A percentile compares a stretch with the other conserved stretches of the same genome.
These are phyloP conservation scores for Allobates femoralis DNA, from an alignment of 2,797 vertebrate genomes.

Conservation along the genomic window DNA sequence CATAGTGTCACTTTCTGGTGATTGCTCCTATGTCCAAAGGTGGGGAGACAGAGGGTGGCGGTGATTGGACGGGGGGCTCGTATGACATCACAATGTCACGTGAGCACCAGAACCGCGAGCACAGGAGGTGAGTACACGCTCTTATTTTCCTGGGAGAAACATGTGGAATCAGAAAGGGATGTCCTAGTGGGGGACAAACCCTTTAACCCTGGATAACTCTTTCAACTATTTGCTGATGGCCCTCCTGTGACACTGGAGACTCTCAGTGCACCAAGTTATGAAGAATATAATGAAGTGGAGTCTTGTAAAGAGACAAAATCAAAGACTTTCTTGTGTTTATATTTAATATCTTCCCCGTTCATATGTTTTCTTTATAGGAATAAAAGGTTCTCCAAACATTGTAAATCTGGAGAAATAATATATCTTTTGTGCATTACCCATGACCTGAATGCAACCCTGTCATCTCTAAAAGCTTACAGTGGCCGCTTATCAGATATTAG, in stretches of 20 bases:
- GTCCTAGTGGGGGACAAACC: too few species aligned
- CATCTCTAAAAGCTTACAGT: constrained; percentile 50
- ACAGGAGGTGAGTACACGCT: too few species aligned
- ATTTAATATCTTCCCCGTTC: constrained; percentile 73
- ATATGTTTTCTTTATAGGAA: constrained; percentile 69
- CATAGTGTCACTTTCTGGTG: too few species aligned
- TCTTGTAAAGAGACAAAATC: not conserved
- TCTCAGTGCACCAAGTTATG: not conserved
- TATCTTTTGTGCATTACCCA: constrained; percentile 33
- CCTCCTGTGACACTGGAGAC: not conserved
- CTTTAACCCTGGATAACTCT: not conserved
- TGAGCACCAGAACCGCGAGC: too few species aligned
- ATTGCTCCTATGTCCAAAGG: too few species aligned
- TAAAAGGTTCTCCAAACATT: constrained; percentile 54
- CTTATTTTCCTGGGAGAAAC: too few species aligned
- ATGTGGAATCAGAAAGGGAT: too few species aligned
- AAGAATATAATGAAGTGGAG: not conserved
- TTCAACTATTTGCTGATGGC: not conserved
- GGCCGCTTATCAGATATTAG: constrained; percentile 55
- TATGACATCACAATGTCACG: too few species aligned
- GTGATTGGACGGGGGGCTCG: too few species aligned
- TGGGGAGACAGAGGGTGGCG: too few species aligned
- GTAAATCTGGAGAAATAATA: constrained; percentile 32
- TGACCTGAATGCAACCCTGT: constrained; percentile 46
- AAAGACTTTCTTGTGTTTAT: constrained; percentile 66